Percentiles rank a stretch among this genome's conserved stretches.
Evolutionary conservation across 2,797 vertebrate genomes (phyloP).

Genomic region (Eurystomus glaucurus): DNA sequence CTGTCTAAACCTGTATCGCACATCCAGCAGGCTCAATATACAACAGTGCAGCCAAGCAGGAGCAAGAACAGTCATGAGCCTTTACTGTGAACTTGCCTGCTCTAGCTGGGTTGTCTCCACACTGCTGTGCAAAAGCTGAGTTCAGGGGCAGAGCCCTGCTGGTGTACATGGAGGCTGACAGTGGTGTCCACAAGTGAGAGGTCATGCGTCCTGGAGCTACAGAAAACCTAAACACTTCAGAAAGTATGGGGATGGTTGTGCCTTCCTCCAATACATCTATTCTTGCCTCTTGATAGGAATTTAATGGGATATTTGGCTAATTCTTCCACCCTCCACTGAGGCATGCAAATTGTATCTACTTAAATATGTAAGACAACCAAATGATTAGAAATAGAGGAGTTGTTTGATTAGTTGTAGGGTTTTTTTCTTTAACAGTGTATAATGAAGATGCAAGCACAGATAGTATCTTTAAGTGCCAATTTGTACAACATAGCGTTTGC

Average conservation of each 20-base stretch:
- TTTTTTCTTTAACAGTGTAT: background rate
- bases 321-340: background rate
- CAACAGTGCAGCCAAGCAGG: background rate
- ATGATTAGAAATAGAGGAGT: background rate
- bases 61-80: background rate
- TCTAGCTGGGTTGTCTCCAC: background rate
- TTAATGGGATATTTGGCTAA: background rate
- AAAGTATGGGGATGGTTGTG: background rate
- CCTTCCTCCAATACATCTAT: background rate
- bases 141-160: background rate
- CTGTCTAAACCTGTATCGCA: background rate
- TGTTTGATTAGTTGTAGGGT: background rate
- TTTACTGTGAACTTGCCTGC: background rate
- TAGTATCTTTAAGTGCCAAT: background rate
- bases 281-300: background rate
- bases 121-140: background rate
- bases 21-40: background rate
- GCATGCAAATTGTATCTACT: background rate
- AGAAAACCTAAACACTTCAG: background rate
- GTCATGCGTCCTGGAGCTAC: background rate
- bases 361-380: background rate
- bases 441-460: background rate
- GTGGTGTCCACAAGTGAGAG: background rate
- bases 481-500: background rate
- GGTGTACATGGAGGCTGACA: background rate